These are phyloP conservation scores for Gastrophysa polygoni DNA, from an alignment of 2,888 invertebrate species.

Conservation along the genomic window DNA sequence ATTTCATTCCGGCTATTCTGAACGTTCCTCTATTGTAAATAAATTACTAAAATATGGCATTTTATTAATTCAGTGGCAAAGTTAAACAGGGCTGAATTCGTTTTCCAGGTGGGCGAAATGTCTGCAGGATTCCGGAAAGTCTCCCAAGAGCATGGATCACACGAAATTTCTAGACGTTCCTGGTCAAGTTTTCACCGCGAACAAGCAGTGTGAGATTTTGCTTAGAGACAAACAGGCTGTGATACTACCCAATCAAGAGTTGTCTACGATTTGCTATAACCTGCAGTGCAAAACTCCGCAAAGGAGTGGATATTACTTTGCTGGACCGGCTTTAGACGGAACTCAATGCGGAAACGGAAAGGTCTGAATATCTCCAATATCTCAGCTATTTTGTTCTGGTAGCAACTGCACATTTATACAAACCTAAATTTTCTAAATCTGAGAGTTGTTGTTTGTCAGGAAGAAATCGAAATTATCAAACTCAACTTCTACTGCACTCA, in stretches of 20 bases:
- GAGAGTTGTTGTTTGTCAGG: too few species aligned
- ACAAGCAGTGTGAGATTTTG: slow-evolving; percentile 76
- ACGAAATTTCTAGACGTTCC: slow-evolving; percentile 68
- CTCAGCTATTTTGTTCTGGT: too few species aligned
- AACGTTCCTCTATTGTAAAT: too few species aligned
- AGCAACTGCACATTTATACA: too few species aligned
- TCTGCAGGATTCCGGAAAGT: slow-evolving; percentile 65
- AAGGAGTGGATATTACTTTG: slow-evolving; percentile 74
- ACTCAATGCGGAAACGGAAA: slow-evolving; percentile 71
- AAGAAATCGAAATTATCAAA: too few species aligned
- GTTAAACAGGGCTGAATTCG: too few species aligned
- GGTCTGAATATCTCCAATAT: slow-evolving; percentile 60
- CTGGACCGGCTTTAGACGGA: slow-evolving; percentile 84
- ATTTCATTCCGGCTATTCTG: too few species aligned
- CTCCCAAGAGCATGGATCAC: slow-evolving; percentile 64
- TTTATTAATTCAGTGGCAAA: too few species aligned
- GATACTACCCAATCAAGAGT: slow-evolving; percentile 56
- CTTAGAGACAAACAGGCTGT: slow-evolving; percentile 72
- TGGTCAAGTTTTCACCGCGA: slow-evolving; percentile 73
- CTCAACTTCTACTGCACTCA: too few species aligned
- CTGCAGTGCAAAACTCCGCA: slow-evolving; percentile 75
- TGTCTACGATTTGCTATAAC: slow-evolving; percentile 66
- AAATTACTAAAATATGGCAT: too few species aligned
- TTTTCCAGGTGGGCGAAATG: slow-evolving; percentile 71
- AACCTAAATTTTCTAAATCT: too few species aligned